A percentile compares a stretch with the other conserved stretches of the same genome.
Evolutionary conservation across 2,888 invertebrate species (phyloP).

Genomic region (Linnaemya vulpina): DNA sequence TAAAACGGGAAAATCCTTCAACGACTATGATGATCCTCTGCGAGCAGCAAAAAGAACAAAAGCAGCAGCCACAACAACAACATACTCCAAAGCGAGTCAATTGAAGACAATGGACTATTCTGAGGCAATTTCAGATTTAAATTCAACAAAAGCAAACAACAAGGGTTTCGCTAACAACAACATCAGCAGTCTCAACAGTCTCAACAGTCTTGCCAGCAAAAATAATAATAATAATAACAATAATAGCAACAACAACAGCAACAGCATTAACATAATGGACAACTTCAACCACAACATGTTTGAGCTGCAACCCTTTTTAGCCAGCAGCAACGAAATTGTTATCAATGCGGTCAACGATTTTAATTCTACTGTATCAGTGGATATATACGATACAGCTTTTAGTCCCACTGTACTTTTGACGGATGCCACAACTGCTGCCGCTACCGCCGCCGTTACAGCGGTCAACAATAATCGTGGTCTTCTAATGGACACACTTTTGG

Average conservation of each 20-base stretch:
- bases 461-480: constrained; percentile 60
- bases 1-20: constrained; percentile 47
- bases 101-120: constrained; percentile 64
- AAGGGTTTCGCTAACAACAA: constrained; percentile 10
- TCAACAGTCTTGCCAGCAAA: not conserved
- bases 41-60: constrained; percentile 7
- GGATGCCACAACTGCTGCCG: constrained; percentile 62
- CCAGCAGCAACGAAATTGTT: constrained; percentile 45
- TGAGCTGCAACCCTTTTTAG: constrained; percentile 59
- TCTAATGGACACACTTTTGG: constrained; percentile 75
- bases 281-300: constrained; percentile 62
- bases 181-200: not conserved
- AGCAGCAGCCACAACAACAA: constrained; percentile 21
- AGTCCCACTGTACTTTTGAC: constrained; percentile 55
- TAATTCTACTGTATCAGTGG: constrained; percentile 57
- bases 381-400: constrained; percentile 62
- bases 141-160: constrained; percentile 48
- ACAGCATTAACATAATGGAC: constrained; percentile 56
- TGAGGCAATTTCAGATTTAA: constrained; percentile 59
- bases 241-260: constrained; percentile 26
- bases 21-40: constrained; percentile 49
- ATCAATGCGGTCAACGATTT: constrained; percentile 49
- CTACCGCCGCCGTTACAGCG: constrained; percentile 50
- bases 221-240: constrained; percentile 21
- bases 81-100: constrained; percentile 30